A percentile compares a stretch with the other conserved stretches of the same genome.
These are phyloP conservation scores for Benitochromis conjunctus DNA, from an alignment of 2,113 vertebrate genomes.

Conservation along the genomic window DNA sequence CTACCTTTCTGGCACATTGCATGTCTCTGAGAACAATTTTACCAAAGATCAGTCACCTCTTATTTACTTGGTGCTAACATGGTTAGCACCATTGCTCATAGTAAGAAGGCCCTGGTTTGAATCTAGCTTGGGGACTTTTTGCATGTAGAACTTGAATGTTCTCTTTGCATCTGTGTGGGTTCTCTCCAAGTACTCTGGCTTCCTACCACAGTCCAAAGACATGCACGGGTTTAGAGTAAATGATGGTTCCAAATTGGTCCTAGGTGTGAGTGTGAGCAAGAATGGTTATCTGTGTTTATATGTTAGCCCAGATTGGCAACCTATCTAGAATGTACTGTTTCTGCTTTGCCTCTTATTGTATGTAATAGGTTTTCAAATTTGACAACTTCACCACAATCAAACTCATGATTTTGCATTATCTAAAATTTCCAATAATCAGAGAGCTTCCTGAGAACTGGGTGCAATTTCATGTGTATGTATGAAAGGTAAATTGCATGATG, in stretches of 20 bases:
- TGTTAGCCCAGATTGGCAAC: neutral
- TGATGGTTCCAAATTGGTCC: neutral
- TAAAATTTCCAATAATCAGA: rapidly evolving
- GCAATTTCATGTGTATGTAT: rapidly evolving
- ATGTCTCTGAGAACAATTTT: neutral
- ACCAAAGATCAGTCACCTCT: too few relatives aligned
- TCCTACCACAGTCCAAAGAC: neutral
- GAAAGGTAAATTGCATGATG: rapidly evolving
- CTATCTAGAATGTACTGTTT: neutral
- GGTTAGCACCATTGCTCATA: too few relatives aligned
- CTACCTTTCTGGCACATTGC: neutral
- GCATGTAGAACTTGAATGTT: neutral
- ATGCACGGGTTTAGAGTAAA: rapidly evolving
- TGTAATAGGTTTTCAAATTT: neutral
- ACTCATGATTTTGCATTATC: neutral
- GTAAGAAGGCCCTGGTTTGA: too few relatives aligned
- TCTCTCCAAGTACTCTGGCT: neutral
- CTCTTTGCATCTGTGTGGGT: too few relatives aligned
- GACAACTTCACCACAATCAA: neutral
- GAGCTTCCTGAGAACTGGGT: rapidly evolving
- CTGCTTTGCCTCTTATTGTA: neutral
- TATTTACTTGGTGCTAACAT: too few relatives aligned
- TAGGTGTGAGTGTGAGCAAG: neutral
- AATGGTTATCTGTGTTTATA: neutral
- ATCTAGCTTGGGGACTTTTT: neutral